Conservation (phyloP, 2,888 invertebrate genomes). For the Hesperia comma region DNA sequence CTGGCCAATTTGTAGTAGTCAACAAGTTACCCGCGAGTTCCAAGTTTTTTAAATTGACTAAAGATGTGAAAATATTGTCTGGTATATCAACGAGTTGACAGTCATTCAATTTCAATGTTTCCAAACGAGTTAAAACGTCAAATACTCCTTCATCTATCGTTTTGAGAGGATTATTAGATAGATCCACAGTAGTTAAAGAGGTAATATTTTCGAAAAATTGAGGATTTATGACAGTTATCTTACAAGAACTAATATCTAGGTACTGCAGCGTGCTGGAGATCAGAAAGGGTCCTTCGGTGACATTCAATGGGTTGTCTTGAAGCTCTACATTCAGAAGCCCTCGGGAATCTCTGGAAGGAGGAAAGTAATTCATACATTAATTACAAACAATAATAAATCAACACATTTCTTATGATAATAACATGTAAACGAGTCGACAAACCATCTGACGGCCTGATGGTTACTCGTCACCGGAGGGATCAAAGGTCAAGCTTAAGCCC, state of each 20-base stretch:
- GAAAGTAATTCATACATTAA: slow-evolving; percentile 2
- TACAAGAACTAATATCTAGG: slow-evolving; percentile 87
- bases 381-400: neutral
- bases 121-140: slow-evolving; percentile 86
- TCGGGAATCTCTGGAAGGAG: slow-evolving; percentile 84
- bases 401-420: no score
- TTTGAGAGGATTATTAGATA: slow-evolving; percentile 87
- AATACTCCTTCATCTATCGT: slow-evolving; percentile 84
- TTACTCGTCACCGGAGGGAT: no score
- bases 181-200: slow-evolving; percentile 86
- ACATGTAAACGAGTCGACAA: no score
- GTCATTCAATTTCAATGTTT: slow-evolving; percentile 86
- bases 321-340: slow-evolving; percentile 88
- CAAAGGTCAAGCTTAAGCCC: no score
- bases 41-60: slow-evolving; percentile 85
- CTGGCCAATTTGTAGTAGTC: slow-evolving; percentile 84
- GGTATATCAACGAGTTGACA: slow-evolving; percentile 85
- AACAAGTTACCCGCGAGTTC: slow-evolving; percentile 86
- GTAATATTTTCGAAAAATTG: slow-evolving; percentile 88
- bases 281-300: slow-evolving; percentile 86
- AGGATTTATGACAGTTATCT: slow-evolving; percentile 82
- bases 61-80: slow-evolving; percentile 81
- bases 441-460: no score
- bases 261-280: slow-evolving; percentile 86
- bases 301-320: slow-evolving; percentile 86